Conservation (phyloP, 2,797 vertebrate species). For the Argya squamiceps region DNA sequence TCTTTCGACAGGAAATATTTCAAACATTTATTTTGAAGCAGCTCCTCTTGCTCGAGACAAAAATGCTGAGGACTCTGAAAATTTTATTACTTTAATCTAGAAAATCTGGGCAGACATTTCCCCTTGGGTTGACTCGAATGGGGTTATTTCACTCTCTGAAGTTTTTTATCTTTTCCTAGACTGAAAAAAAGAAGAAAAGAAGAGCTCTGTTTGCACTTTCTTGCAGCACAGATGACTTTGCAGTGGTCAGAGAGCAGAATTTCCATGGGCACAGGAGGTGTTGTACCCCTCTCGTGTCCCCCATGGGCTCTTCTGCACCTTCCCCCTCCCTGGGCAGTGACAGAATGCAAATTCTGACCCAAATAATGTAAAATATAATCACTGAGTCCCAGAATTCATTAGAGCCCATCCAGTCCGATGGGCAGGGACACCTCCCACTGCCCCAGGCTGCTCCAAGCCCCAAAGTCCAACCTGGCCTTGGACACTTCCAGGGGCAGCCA, state of each 20-base stretch:
- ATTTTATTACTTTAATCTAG: conserved; percentile 47
- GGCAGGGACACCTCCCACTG: not conserved
- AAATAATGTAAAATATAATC: not conserved
- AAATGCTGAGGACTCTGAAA: conserved; percentile 38
- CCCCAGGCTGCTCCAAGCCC: not conserved
- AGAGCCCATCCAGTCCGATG: fast-evolving
- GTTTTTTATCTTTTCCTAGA: not conserved
- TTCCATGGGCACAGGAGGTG: not conserved
- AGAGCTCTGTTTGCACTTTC: not conserved
- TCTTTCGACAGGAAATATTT: not conserved
- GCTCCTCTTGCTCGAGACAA: not conserved
- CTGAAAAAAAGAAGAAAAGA: too few species aligned
- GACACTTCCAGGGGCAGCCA: not conserved
- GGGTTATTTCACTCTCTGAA: not conserved
- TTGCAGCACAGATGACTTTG: not conserved
- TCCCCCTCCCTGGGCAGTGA: not conserved
- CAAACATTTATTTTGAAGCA: conserved; percentile 19
- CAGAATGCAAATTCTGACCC: not conserved
- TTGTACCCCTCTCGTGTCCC: fast-evolving
- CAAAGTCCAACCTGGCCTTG: not conserved
- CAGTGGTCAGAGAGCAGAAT: not conserved
- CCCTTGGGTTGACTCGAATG: not conserved
- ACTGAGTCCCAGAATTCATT: not conserved
- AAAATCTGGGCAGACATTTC: conserved; percentile 25
- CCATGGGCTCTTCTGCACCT: not conserved